Evolutionary conservation across 2,113 vertebrate genomes (phyloP), one percentile per base, ranked within the genome.

Genomic region (Nothocercus julius): DNA sequence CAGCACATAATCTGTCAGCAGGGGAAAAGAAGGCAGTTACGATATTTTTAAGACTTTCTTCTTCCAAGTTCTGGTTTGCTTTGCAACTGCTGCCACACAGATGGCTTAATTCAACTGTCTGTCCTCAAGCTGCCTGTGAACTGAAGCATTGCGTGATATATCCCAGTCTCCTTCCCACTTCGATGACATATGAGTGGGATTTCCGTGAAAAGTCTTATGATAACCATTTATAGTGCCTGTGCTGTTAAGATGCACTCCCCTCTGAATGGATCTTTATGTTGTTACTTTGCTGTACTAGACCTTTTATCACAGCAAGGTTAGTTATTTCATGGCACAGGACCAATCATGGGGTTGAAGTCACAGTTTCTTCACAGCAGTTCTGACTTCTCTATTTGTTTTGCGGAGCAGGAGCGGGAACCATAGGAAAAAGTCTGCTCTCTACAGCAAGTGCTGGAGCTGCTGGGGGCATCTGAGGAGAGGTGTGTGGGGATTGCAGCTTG

Each of bases 211-310:
- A 13, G 24, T 30, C 53, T 0, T 0, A 0, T 2, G 22, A n/a
- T 11, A 8, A 6, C 25, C 18, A 49, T 45, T 7, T 11, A 2
- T 47, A 30, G 68, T 8, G 73, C 25, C 24, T 2, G 27, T 4
- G 49, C 63, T 2, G 1, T 2, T 16, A 54, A 53, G 4, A 12
- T 4, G 22, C 5, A 0, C 36, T 7, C 9, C 0, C 0, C 61
- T 28, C 13, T 0, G 3, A 24, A 3, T 2, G 45, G n/a, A 1
- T 32, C 38, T 70, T 2, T 1, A 2, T 7, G 32, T 2, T 34
- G 47, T 3, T 13, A 22, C 75, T 69, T 7, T 45, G 18, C 51
- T 40, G 20, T 58, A 34, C 18, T 1, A 5, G 6, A 4, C 13
- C 38, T 40, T 40, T 47, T 0, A 0, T 10, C n/a, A 13, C 1